Percentiles rank a stretch among this genome's conserved stretches.
These are phyloP conservation scores for Acronicta psi DNA, from an alignment of 2,888 invertebrate genomes.

Conservation along the genomic window DNA sequence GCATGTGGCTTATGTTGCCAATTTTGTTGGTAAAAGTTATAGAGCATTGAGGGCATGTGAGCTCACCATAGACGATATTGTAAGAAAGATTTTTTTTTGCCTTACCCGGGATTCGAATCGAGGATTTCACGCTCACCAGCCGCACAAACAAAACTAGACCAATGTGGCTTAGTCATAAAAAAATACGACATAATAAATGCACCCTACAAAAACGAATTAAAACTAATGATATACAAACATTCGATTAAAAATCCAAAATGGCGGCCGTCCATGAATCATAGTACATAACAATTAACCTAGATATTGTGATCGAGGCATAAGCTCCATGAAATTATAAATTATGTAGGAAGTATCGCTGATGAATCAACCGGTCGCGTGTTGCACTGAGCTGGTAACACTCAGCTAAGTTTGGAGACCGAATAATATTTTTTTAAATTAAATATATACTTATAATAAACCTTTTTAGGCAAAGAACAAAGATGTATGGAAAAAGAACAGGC, in stretches of 20 bases:
- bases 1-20: too few relatives aligned
- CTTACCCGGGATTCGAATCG: too few relatives aligned
- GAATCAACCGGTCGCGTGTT: slow-evolving; percentile 76
- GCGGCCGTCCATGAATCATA: slow-evolving; percentile 67
- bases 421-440: neutral
- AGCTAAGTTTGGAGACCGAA: slow-evolving; percentile 31
- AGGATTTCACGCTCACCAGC: too few relatives aligned
- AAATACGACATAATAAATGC: neutral
- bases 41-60: too few relatives aligned
- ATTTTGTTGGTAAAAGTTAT: too few relatives aligned
- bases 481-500: too few relatives aligned
- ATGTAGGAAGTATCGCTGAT: slow-evolving; percentile 77
- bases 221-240: slow-evolving; percentile 38
- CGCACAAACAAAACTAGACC: too few relatives aligned
- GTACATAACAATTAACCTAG: slow-evolving; percentile 76
- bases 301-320: slow-evolving; percentile 63
- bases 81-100: too few relatives aligned
- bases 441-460: too few relatives aligned
- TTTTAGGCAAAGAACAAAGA: too few relatives aligned
- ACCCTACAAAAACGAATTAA: slow-evolving; percentile 5
- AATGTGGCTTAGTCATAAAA: neutral
- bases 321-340: slow-evolving; percentile 83
- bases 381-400: slow-evolving; percentile 13
- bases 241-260: slow-evolving; percentile 55
- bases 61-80: too few relatives aligned